phyloP scores from a whole-genome alignment of 2,113 vertebrate species.

The Platycercus adscitus region DNA sequence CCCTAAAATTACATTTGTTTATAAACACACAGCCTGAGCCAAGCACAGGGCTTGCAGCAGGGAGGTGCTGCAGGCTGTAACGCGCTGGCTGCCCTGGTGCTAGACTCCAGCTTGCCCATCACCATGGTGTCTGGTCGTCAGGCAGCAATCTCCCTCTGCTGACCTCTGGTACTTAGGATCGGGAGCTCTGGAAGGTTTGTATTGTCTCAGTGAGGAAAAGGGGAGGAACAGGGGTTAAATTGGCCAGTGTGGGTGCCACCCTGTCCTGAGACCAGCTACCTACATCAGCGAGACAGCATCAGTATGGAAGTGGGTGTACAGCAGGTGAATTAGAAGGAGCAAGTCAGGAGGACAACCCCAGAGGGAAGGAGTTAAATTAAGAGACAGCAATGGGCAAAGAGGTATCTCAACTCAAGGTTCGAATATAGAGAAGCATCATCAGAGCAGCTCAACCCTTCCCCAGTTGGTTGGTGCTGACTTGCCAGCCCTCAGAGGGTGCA shows the following conservation, averaged over 20 bases:
- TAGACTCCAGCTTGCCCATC: neutral
- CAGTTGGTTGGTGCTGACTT: neutral
- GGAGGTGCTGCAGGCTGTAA: neutral
- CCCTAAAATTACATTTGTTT: neutral
- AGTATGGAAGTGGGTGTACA: fast-evolving
- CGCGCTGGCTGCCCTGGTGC: neutral
- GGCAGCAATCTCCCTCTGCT: neutral
- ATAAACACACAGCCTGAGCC: neutral
- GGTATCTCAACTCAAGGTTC: neutral
- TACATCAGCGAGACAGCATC: neutral
- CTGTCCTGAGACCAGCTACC: neutral
- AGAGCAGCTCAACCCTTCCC: neutral
- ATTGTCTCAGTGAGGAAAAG: neutral
- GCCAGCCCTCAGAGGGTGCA: neutral
- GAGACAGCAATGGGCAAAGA: neutral
- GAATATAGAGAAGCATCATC: neutral
- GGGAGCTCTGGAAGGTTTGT: neutral
- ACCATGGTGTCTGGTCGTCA: neutral
- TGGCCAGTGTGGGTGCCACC: neutral
- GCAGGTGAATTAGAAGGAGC: neutral
- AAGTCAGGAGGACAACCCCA: neutral
- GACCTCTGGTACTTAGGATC: neutral
- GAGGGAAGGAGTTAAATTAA: neutral
- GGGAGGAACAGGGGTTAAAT: neutral
- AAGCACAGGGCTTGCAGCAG: neutral